Evolutionary conservation across 2,888 invertebrate species (phyloP).

Genomic region (Hydrotaea diabolus): DNA sequence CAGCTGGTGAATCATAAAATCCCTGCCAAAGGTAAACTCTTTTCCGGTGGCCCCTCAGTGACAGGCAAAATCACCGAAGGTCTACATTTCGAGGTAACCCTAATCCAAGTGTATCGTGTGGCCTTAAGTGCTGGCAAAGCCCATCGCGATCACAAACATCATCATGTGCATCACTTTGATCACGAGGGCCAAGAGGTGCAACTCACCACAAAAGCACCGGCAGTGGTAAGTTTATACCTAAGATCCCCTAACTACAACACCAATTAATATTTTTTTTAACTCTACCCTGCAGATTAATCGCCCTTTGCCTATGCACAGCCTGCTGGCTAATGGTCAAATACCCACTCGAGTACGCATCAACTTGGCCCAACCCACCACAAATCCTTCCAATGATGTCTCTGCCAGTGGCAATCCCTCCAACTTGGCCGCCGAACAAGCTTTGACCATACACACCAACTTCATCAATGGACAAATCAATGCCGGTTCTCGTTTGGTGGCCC

Average conservation of each 20-base stretch:
- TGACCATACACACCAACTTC: slow-evolving; percentile 82
- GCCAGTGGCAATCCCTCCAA: slow-evolving; percentile 69
- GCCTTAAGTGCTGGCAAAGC: slow-evolving; percentile 93
- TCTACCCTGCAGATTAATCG: slow-evolving; percentile 78
- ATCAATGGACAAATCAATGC: slow-evolving; percentile 85
- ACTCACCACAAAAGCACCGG: slow-evolving; percentile 83
- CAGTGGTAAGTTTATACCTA: slow-evolving; percentile 74
- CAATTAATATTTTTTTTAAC: no score
- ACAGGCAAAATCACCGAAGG: slow-evolving; percentile 78
- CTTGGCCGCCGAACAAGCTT: slow-evolving; percentile 69
- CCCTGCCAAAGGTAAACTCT: slow-evolving; percentile 87
- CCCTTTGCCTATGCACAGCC: slow-evolving; percentile 81
- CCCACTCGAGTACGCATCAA: slow-evolving; percentile 82
- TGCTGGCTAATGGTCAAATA: slow-evolving; percentile 84
- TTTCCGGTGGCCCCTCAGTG: slow-evolving; percentile 83
- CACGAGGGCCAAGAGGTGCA: slow-evolving; percentile 86
- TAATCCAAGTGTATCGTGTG: slow-evolving; percentile 90
- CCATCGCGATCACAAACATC: slow-evolving; percentile 93
- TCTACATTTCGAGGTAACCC: slow-evolving; percentile 85
- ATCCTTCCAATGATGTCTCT: neutral
- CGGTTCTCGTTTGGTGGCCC: slow-evolving; percentile 82
- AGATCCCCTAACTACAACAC: neutral
- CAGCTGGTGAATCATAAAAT: slow-evolving; percentile 90
- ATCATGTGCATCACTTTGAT: slow-evolving; percentile 90
- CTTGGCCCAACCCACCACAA: slow-evolving; percentile 79